Percentiles rank a stretch among this genome's conserved stretches.
Conservation (phyloP, 64 coral and sea anemone species). For the Actinia equina region DNA sequence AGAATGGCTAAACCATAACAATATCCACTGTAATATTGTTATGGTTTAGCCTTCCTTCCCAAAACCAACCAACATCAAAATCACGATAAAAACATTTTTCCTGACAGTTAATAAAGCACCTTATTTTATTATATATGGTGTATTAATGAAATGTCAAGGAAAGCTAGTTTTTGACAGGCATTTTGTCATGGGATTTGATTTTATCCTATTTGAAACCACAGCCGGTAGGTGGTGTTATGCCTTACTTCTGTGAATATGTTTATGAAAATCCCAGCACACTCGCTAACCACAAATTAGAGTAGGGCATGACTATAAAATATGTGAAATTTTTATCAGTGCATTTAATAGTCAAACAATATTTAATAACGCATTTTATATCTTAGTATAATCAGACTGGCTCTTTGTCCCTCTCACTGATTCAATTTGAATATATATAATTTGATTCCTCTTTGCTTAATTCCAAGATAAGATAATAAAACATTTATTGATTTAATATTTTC, state of each 20-base stretch:
- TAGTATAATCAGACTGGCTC: background rate
- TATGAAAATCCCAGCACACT: background rate
- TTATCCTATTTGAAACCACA: conserved; percentile 3
- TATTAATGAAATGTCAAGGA: background rate
- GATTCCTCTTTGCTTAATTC: background rate
- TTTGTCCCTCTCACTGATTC: background rate
- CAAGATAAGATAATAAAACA: background rate
- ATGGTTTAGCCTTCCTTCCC: too few relatives aligned
- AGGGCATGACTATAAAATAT: background rate
- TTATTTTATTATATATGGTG: background rate
- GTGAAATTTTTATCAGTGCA: background rate
- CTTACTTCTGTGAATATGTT: background rate
- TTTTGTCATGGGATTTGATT: background rate
- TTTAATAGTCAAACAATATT: background rate
- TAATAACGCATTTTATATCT: background rate
- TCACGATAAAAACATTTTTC: background rate
- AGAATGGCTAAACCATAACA: background rate
- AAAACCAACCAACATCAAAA: background rate
- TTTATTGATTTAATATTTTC: background rate
- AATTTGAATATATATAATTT: background rate
- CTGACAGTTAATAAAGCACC: background rate
- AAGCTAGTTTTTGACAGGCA: background rate
- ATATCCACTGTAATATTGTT: background rate
- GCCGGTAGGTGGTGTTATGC: background rate
- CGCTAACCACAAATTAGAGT: background rate